phyloP scores from a whole-genome alignment of 1,140 invertebrate genomes.

The Drosophila azteca region DNA sequence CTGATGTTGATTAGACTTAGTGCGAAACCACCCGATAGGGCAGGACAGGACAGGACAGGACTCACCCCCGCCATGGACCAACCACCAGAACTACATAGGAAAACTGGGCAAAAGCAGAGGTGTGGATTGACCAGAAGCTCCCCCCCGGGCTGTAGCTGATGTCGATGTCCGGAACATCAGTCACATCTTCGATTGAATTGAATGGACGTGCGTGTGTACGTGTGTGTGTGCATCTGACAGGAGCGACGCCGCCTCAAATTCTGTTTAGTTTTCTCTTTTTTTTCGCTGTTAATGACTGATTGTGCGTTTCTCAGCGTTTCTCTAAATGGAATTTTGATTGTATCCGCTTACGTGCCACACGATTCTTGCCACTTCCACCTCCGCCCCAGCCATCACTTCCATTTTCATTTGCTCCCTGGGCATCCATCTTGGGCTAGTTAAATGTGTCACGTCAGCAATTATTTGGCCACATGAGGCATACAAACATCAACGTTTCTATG shows the following conservation, averaged over 20 bases:
- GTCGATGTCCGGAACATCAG: conserved; percentile 24
- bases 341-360: conserved; percentile 76
- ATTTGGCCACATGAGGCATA: conserved; percentile 54
- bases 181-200: conserved; percentile 60
- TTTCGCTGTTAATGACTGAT: conserved; percentile 73
- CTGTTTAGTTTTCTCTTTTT: conserved; percentile 51
- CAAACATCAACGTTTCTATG: conserved; percentile 25
- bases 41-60: not conserved
- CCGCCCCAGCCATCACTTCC: conserved; percentile 6
- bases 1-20: conserved; percentile 71
- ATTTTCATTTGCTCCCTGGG: conserved; percentile 19
- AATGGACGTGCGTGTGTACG: too few relatives aligned
- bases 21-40: conserved; percentile 3
- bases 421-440: conserved; percentile 55
- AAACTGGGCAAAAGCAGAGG: not conserved
- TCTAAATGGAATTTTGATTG: conserved; percentile 81
- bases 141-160: conserved; percentile 5
- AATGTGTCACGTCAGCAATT: conserved; percentile 64
- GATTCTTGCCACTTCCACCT: conserved; percentile 22
- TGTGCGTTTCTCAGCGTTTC: conserved; percentile 72
- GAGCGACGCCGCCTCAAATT: conserved; percentile 32
- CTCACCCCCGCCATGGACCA: conserved; percentile 12
- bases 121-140: conserved; percentile 16
- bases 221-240: conserved; percentile 28
- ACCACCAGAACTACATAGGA: conserved; percentile 44